phyloP scores from a whole-genome alignment of 2,888 invertebrate genomes.

The Melanchra persicariae region DNA sequence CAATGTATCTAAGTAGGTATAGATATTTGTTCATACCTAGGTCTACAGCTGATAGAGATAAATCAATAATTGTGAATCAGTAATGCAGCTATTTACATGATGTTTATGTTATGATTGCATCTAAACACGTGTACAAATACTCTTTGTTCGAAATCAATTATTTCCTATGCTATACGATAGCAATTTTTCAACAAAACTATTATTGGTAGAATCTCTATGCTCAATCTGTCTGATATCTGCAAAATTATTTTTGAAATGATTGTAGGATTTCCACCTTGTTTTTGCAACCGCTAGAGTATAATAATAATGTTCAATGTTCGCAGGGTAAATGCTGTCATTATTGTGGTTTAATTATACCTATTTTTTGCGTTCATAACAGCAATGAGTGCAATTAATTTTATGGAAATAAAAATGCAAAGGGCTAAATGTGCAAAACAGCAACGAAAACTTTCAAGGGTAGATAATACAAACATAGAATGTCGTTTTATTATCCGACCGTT shows the following conservation, averaged over 20 bases:
- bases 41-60: conserved; percentile 10
- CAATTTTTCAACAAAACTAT: neutral
- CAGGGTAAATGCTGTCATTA: conserved; percentile 5
- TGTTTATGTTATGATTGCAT: conserved; percentile 30
- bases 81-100: neutral
- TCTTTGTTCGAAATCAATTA: conserved; percentile 34
- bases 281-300: neutral
- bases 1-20: neutral
- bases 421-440: too few relatives aligned
- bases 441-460: too few relatives aligned
- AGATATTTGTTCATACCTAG: neutral
- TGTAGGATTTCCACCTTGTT: neutral
- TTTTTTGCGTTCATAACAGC: neutral
- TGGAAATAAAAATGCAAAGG: neutral
- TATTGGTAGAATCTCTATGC: neutral
- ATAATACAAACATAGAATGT: too few relatives aligned
- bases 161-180: neutral
- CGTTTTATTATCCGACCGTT: too few relatives aligned
- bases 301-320: conserved; percentile 1
- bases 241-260: neutral
- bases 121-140: conserved; percentile 32
- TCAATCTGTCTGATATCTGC: neutral
- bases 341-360: neutral
- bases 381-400: neutral
- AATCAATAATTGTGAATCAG: conserved; percentile 25